Percentiles rank a stretch among this genome's conserved stretches.
Conservation (phyloP, 2,113 vertebrate species). For the Numida meleagris region DNA sequence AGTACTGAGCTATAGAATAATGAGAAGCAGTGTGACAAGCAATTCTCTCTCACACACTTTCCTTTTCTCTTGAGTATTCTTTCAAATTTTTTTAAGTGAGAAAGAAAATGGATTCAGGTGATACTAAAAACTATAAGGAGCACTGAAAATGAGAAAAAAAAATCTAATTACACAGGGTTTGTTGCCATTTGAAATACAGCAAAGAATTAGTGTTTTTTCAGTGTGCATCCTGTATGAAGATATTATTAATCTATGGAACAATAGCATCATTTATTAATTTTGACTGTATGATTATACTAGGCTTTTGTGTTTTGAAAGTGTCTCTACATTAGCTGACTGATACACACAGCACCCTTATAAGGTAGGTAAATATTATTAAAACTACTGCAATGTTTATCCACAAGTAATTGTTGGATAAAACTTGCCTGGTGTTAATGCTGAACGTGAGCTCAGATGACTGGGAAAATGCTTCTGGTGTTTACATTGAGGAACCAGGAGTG, state of each 20-base stretch:
- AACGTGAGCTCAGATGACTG: not conserved
- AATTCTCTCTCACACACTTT: not conserved
- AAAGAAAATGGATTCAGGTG: not conserved
- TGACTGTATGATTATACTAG: not conserved
- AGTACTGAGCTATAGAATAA: not conserved
- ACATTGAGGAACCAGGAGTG: not conserved
- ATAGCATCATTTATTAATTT: not conserved
- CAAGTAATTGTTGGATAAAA: not conserved
- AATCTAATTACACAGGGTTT: not conserved
- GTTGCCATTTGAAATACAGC: not conserved
- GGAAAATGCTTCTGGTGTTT: not conserved
- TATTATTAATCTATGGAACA: not conserved
- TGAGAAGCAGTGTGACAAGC: not conserved
- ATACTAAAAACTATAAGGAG: not conserved
- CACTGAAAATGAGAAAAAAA: slow-evolving; percentile 3
- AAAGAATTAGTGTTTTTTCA: not conserved
- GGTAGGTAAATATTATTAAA: slow-evolving; percentile 16
- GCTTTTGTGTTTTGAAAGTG: not conserved
- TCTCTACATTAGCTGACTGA: not conserved
- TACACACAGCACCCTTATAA: not conserved
- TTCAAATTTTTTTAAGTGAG: not conserved
- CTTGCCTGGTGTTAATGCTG: not conserved
- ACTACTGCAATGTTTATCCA: not conserved
- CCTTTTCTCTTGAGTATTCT: not conserved
- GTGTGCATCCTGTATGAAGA: not conserved